phyloP scores from a whole-genome alignment of 2,888 invertebrate species.

The Agonopterix subpropinquella region DNA sequence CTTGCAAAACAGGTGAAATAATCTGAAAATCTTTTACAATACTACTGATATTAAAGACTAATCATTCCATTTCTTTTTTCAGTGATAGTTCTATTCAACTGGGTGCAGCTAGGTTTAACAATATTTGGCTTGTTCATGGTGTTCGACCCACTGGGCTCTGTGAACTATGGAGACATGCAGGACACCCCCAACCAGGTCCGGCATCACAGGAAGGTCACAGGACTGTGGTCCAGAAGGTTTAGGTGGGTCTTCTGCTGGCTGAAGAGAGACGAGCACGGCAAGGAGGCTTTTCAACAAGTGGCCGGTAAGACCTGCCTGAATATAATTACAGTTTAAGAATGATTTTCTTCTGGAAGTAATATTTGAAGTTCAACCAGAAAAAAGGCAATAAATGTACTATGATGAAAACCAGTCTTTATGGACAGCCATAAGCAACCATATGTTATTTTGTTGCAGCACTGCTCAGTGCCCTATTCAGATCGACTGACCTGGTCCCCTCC shows the following conservation, averaged over 20 bases:
- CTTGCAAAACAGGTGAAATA: too few relatives aligned
- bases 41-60: not conserved
- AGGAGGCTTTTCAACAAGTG: conserved; percentile 86
- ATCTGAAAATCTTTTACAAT: too few relatives aligned
- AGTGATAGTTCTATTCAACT: conserved; percentile 87
- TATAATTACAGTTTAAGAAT: too few relatives aligned
- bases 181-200: conserved; percentile 80
- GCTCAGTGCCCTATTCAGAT: conserved; percentile 86
- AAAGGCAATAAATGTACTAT: too few relatives aligned
- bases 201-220: conserved; percentile 81
- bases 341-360: too few relatives aligned
- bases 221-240: conserved; percentile 84
- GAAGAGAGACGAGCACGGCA: conserved; percentile 83
- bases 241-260: conserved; percentile 85
- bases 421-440: too few relatives aligned
- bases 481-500: conserved; percentile 90
- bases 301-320: conserved; percentile 72
- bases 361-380: too few relatives aligned
- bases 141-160: conserved; percentile 88
- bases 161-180: conserved; percentile 77
- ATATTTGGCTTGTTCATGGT: conserved; percentile 85
- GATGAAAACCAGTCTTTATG: not conserved
- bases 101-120: conserved; percentile 84
- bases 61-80: not conserved
- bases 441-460: conserved; percentile 64